Evolutionary conservation across 2,797 vertebrate species (phyloP).

Genomic region (Enoplosus armatus): DNA sequence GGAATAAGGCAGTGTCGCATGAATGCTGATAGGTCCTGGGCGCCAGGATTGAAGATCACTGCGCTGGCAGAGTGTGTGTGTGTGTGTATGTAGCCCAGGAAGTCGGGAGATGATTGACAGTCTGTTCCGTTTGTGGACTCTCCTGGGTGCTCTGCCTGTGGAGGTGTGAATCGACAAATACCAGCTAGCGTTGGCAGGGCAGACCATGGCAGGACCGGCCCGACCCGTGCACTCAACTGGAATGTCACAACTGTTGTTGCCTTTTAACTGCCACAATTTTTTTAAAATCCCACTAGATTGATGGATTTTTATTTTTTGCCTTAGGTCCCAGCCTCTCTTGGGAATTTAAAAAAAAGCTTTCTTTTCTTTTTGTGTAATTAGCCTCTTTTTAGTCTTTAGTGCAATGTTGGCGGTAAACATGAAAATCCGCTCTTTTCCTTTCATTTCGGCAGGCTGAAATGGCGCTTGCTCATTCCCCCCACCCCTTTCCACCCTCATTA

Average conservation of each 20-base stretch:
- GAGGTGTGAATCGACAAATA: constrained; percentile 61
- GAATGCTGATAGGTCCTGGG: constrained; percentile 12
- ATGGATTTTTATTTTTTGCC: constrained; percentile 39
- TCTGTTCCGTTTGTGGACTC: constrained; percentile 31
- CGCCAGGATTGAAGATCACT: background rate
- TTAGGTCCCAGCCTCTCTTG: constrained; percentile 39
- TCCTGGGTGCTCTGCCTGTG: constrained; percentile 37
- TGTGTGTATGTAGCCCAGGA: constrained; percentile 6
- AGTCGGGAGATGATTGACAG: constrained; percentile 56
- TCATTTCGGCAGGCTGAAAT: constrained; percentile 70
- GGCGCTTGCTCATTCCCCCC: constrained; percentile 36
- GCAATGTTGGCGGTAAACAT: constrained; percentile 75
- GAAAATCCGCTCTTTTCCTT: constrained; percentile 67
- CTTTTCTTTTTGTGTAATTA: constrained; percentile 44
- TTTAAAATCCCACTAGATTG: constrained; percentile 24
- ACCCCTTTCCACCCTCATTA: constrained; percentile 76
- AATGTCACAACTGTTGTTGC: constrained; percentile 52
- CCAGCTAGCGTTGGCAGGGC: constrained; percentile 25
- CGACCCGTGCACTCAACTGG: constrained; percentile 27
- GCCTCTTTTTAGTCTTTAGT: constrained; percentile 52
- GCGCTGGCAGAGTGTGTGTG: background rate
- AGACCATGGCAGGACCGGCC: constrained; percentile 17
- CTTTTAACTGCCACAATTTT: constrained; percentile 41
- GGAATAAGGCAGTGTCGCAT: background rate
- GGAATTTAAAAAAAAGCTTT: constrained; percentile 50